Base-by-base conservation (phyloP, 2,113 vertebrate genomes). In the Pygoscelis antarcticus region DNA sequence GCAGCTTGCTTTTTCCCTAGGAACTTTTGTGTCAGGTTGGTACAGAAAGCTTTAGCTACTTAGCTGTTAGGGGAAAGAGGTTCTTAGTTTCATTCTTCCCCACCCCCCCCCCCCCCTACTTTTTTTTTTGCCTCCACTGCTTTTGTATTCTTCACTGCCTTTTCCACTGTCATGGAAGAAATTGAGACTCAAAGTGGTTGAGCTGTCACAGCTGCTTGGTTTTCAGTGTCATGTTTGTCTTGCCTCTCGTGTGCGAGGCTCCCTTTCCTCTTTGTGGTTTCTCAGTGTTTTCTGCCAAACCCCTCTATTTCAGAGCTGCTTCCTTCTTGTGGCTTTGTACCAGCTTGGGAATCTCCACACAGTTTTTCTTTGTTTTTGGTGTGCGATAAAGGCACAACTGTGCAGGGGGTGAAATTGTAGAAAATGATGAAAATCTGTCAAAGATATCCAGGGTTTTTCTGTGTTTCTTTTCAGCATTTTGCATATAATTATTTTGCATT, bases 1-100 rank as follows among this genome's bases (percentile, higher is more conserved):
- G 74, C 92, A 79, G 62, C 87, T 69, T 83, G 70, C 26, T 92
- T 95, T 94, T 91, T 87, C 65, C 61, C 80, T 95, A 89, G 77
- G 94, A 97, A 79, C 72, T 84, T 71, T 60, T 10, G 78, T 82
- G 65, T 58, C 57, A 57, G 57, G 47, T 89, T 86, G 64, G 60
- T 90, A 46, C 51, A 69, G 90, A 89, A 89, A 86, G 69, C 71
- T 86, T 86, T 72, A 42, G 22, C 34, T 77, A 13, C 46, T 51
- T 70, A 27, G 60, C n/a, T 96, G 7, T 60, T 70, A 34, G 15
- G 27, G 40, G 15, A 34, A 76, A 51, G 46, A 49, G 6, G 11
- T 76, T 81, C n/a, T 70, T 93, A 5, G 18, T 86, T 84, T 70
- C 3, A 10, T 61, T 79, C 2, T 68, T 38, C 38, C 38, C 38